These are phyloP conservation scores for Neocrepidodera transversa DNA, from an alignment of 2,888 invertebrate genomes.

Conservation along the genomic window DNA sequence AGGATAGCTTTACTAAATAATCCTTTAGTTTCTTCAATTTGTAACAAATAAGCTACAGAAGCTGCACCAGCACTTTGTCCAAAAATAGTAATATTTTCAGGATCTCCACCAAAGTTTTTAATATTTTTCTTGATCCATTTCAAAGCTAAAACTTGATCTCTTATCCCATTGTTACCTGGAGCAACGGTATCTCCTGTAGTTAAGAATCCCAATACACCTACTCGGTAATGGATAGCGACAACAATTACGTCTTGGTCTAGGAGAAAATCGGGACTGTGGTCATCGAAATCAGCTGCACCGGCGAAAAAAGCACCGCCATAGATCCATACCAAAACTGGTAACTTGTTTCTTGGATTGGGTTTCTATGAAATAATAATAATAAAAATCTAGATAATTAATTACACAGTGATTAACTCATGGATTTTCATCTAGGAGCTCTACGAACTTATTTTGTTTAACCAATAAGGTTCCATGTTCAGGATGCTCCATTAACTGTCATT, in stretches of 20 bases:
- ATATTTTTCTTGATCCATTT: slow-evolving; percentile 75
- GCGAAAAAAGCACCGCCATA: slow-evolving; percentile 58
- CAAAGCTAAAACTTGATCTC: slow-evolving; percentile 74
- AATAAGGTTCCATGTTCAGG: not conserved
- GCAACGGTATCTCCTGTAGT: slow-evolving; percentile 74
- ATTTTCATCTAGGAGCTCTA: no score
- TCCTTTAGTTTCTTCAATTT: slow-evolving; percentile 28
- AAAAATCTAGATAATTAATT: not conserved
- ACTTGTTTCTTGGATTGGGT: slow-evolving; percentile 4
- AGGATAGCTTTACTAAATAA: slow-evolving; percentile 50
- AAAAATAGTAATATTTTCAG: slow-evolving; percentile 69
- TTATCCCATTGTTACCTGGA: slow-evolving; percentile 75
- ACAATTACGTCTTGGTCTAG: slow-evolving; percentile 71
- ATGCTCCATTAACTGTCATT: not conserved
- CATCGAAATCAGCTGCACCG: slow-evolving; percentile 48
- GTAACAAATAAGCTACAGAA: slow-evolving; percentile 31
- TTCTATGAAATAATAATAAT: slow-evolving; percentile 5
- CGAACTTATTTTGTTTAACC: not conserved
- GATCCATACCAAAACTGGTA: slow-evolving; percentile 58
- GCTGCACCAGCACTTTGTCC: slow-evolving; percentile 78
- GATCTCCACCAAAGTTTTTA: slow-evolving; percentile 73
- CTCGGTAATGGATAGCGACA: slow-evolving; percentile 73
- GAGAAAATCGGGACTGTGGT: slow-evolving; percentile 54
- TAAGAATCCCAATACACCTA: slow-evolving; percentile 72
- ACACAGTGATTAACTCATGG: not conserved